These are phyloP conservation scores for Dromiciops gliroides DNA, from an alignment of 2,113 vertebrate species.

Conservation along the genomic window DNA sequence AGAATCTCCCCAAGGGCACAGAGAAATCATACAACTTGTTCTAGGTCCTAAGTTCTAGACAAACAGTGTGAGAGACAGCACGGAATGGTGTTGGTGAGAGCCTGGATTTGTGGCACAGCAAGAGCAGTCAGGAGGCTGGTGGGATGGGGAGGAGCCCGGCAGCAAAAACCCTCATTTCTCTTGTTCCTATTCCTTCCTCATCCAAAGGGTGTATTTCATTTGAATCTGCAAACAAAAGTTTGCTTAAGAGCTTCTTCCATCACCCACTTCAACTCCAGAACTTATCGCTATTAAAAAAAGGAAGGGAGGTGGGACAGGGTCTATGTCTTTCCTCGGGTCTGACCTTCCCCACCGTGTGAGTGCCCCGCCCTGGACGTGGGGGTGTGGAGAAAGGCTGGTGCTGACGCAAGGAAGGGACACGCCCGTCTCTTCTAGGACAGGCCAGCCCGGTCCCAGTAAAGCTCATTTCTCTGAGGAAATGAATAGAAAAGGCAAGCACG, in stretches of 20 bases:
- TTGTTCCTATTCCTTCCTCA: neutral
- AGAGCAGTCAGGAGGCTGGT: neutral
- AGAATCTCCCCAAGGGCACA: neutral
- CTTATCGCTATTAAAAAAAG: conserved; percentile 18
- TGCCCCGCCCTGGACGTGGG: neutral
- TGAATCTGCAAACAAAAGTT: neutral
- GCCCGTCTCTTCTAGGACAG: neutral
- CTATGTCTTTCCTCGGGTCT: conserved; percentile 37
- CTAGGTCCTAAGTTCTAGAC: neutral
- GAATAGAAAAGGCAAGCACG: neutral
- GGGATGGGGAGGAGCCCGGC: neutral
- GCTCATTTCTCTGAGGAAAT: neutral
- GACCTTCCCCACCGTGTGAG: neutral
- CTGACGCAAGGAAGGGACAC: neutral
- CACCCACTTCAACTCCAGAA: neutral
- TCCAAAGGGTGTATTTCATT: neutral
- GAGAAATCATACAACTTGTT: neutral
- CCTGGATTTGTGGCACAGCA: neutral
- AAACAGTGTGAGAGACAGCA: neutral
- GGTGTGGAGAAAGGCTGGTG: neutral
- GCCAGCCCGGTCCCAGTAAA: neutral
- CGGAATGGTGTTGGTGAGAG: neutral
- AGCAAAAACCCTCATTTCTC: neutral
- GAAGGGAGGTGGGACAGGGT: neutral
- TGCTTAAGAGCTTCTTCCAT: neutral